A percentile compares a stretch with the other conserved stretches of the same genome.
These are phyloP conservation scores for Augiades crinisus DNA, from an alignment of 2,888 invertebrate species.

Conservation along the genomic window DNA sequence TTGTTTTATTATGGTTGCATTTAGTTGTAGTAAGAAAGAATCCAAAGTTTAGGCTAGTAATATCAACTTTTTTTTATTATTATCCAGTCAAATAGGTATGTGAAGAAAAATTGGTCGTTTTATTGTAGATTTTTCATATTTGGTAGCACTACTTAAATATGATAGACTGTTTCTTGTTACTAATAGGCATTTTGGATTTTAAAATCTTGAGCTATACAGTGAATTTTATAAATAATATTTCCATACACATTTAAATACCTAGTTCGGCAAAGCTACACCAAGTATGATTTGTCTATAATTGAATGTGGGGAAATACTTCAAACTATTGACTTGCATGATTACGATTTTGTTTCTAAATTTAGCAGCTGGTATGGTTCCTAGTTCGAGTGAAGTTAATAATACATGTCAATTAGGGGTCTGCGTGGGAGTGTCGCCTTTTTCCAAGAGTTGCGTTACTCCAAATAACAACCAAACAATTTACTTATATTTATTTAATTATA, in stretches of 20 bases:
- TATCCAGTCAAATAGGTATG: constrained; percentile 45
- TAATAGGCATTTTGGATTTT: constrained; percentile 27
- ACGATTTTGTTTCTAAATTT: constrained; percentile 73
- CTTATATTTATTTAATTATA: constrained; percentile 6
- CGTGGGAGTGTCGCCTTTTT: constrained; percentile 75
- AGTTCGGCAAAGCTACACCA: constrained; percentile 24
- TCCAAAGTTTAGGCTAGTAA: constrained; percentile 78
- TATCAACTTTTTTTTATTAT: constrained; percentile 48
- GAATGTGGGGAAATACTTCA: constrained; percentile 25
- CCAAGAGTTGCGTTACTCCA: constrained; percentile 37
- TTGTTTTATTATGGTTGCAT: constrained; percentile 74
- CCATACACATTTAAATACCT: constrained; percentile 22
- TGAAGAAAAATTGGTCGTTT: constrained; percentile 38
- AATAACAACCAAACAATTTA: constrained; percentile 22
- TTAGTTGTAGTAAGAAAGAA: constrained; percentile 79
- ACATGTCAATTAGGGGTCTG: constrained; percentile 81
- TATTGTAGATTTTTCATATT: constrained; percentile 50
- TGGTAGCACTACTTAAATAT: constrained; percentile 29
- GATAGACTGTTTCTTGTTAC: constrained; percentile 30
- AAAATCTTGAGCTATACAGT: constrained; percentile 23
- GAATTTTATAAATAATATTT: constrained; percentile 23
- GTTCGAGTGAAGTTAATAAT: constrained; percentile 76
- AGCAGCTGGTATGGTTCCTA: constrained; percentile 82
- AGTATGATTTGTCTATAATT: constrained; percentile 35
- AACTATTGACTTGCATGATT: constrained; percentile 48